Base-by-base conservation (phyloP, 1,140 invertebrate genomes). In the Eurosta solidaginis region DNA sequence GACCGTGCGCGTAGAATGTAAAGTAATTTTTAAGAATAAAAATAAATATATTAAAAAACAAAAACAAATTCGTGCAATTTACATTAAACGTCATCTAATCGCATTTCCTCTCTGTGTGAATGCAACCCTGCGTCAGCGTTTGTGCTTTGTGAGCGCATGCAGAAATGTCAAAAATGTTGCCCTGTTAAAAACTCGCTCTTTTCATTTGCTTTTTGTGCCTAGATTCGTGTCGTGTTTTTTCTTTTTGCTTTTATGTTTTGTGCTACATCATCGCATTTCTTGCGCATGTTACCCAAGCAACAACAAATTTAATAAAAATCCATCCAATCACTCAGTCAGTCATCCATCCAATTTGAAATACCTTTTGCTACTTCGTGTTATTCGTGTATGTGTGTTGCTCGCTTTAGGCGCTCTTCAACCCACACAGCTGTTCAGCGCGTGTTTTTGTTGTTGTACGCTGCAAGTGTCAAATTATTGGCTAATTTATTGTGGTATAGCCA, bases 261-360 rank as follows among this genome's bases (percentile, higher is more conserved):
- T 63, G n/a, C 59, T 25, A 6, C 59, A 29, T 36, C 59, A 20
- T n/a, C 59, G 14, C 33, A 6, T 63, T 63, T 36, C 59, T 5
- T 22, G 14, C 33, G 20, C n/a, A n/a, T n/a, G 59, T 68, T 40
- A 40, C 40, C 59, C 59, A 68, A 68, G 33, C 36, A 63, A 17
- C 40, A 40, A 68, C 59, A 14, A 68, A n/a, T n/a, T n/a, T n/a
- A n/a, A n/a, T n/a, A n/a, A 40, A 29, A 68, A n/a, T 42, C 59
- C 59, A 68, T 68, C 59, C 59, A 68, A 68, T 68, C 59, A 68
- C 40, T 33, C 59, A 68, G 40, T 68, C 59, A 68, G 59, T 68
- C 59, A 68, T 68, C 59, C 59, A 68, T 68, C 59, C 59, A 68
- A 68, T 68, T 68, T 40, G 33, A 68, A 68, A 68, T 68, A 68